These are phyloP conservation scores for Octodonta nipae DNA, from an alignment of 2,888 invertebrate species.

Conservation along the genomic window DNA sequence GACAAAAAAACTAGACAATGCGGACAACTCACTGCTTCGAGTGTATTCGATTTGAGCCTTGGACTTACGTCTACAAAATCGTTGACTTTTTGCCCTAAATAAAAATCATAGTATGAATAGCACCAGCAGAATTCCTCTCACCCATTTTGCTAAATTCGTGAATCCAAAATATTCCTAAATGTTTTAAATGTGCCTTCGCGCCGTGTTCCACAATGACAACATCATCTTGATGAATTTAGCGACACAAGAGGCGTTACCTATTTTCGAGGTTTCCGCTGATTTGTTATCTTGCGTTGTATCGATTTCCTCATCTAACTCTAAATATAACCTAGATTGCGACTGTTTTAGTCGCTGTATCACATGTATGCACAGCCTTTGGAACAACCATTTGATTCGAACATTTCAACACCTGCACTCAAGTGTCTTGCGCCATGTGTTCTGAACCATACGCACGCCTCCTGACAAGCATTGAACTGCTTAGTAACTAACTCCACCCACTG, in stretches of 20 bases:
- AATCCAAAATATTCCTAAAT: constrained; percentile 85
- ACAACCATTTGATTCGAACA: constrained; percentile 98
- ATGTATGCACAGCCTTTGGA: constrained; percentile 86
- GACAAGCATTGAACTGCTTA: constrained; percentile 85
- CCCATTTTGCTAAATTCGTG: constrained; percentile 93
- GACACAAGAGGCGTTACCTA: constrained; percentile 74
- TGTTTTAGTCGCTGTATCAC: constrained; percentile 76
- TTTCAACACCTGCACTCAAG: constrained; percentile 82
- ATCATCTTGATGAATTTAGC: constrained; percentile 84
- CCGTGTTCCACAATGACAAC: constrained; percentile 75
- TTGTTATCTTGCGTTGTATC: constrained; percentile 21
- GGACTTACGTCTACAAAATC: constrained; percentile 61
- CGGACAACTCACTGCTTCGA: too few relatives aligned
- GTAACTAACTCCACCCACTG: constrained; percentile 92
- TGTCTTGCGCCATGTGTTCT: constrained; percentile 83
- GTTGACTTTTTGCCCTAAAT: constrained; percentile 60
- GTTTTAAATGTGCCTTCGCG: constrained; percentile 71
- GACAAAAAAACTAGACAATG: too few relatives aligned
- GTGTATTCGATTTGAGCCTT: too few relatives aligned
- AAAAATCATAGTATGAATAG: constrained; percentile 84
- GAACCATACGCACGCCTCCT: constrained; percentile 83
- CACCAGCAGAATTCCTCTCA: constrained; percentile 80
- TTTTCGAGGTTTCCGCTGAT: constrained; percentile 37
- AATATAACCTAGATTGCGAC: constrained; percentile 47
- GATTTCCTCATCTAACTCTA: constrained; percentile 46